Conservation (phyloP, 1,140 invertebrate genomes). For the Theocolax elegans region DNA sequence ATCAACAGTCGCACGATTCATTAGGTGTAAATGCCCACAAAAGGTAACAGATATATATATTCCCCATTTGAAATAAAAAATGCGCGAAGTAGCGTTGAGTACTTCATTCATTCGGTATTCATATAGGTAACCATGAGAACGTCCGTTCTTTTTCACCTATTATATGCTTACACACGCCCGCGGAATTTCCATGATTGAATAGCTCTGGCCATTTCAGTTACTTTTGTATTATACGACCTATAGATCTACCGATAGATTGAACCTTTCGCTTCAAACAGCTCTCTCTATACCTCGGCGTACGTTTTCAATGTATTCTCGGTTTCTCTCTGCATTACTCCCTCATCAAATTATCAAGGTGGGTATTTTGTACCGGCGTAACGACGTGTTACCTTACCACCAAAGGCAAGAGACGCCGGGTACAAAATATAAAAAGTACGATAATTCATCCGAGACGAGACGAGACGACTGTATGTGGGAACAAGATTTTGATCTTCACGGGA, state of each 20-base stretch:
- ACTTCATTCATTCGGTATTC: constrained; percentile 12
- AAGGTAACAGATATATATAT: neutral
- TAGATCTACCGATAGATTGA: neutral
- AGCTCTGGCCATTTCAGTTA: constrained; percentile 10
- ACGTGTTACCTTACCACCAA: no score
- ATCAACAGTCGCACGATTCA: neutral
- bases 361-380: neutral
- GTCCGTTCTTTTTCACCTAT: constrained; percentile 1
- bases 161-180: neutral
- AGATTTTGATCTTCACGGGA: constrained; percentile 23
- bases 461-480: neutral
- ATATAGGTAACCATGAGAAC: constrained; percentile 6
- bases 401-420: no score
- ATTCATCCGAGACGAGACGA: constrained; percentile 10
- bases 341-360: constrained; percentile 26
- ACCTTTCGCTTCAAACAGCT: constrained; percentile 1
- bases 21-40: no score
- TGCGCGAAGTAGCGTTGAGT: neutral
- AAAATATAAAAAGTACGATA: constrained; percentile 3
- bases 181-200: constrained; percentile 12
- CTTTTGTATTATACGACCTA: constrained; percentile 9
- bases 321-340: neutral
- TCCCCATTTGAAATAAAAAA: neutral
- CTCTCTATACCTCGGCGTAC: neutral
- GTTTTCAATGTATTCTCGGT: neutral